Base-by-base conservation (phyloP, 2,888 invertebrate genomes). In the Xanthostigma xanthostigma region DNA sequence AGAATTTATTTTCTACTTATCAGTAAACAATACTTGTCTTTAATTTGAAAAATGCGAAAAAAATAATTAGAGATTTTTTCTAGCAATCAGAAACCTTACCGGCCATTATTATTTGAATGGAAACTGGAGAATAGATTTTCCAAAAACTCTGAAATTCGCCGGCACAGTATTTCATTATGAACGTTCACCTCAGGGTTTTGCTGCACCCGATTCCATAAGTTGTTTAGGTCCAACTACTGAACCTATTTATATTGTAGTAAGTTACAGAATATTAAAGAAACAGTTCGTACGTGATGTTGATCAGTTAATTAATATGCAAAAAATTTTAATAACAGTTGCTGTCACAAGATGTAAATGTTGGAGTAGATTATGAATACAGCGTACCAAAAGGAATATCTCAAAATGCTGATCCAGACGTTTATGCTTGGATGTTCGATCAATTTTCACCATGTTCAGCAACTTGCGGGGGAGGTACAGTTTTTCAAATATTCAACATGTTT, bases 91-190 rank as follows among this genome's bases (percentile, higher is more conserved):
- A 54, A 90, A 91, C 65, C 73, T 79, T 48, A 74, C 81, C 43
- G 87, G 86, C 4, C 76, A 85, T 57, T 97, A 87, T 64, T 92
- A 91, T 63, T 71, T 97, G 46, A 97, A 97, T 66, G 96, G 96
- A 1, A 84, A 93, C 64, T 94, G 91, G 83, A 79, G 86, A 61
- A 92, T 97, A 60, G 90, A 93, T 68, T 90, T 90, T 63, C 91
- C 93, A 0, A 76, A 85, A 46, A 79, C 79, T 36, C 69, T 88
- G 59, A 69, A 73, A 50, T 89, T 92, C 59, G 88, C 87, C 1
- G 91, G 92, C 10, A 79, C 84, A 6, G 78, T 81, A 59, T 95
- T 95, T 78, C 79, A 84, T 61, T 97, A 97, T 64, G 85, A 89
- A 57, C 74, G 93, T 53, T 81, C 79, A 56, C 84, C 85, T 13